Evolutionary conservation across 2,113 vertebrate genomes (phyloP).

Genomic region (Pteruthius melanotis): DNA sequence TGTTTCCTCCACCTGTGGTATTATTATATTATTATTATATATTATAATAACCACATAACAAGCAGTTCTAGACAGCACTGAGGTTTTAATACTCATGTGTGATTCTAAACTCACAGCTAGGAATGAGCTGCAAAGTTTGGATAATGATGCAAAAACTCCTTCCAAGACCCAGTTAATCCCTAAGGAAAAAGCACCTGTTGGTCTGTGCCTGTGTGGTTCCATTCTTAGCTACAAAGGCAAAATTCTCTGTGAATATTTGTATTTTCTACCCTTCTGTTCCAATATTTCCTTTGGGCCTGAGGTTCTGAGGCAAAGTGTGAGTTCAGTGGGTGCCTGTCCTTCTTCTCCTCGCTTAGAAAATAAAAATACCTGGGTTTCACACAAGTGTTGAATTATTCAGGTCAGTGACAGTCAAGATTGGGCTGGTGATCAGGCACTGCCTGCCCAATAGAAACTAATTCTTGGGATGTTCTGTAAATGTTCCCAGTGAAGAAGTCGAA

Average conservation of each 20-base stretch:
- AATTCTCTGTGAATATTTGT: neutral
- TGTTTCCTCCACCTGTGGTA: neutral
- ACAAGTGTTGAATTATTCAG: neutral
- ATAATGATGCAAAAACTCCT: neutral
- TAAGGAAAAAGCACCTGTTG: neutral
- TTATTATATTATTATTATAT: neutral
- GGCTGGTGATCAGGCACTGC: neutral
- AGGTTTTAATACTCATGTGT: neutral
- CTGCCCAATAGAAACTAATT: fast-evolving
- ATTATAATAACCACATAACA: too few species aligned
- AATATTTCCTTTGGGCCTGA: neutral
- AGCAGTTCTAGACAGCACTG: neutral
- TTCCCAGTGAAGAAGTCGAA: neutral
- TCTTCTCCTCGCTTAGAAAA: neutral
- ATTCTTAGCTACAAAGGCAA: neutral
- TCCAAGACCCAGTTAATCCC: neutral
- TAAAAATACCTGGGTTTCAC: neutral
- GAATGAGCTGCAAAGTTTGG: neutral
- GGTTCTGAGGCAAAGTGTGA: neutral
- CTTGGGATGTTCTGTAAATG: neutral
- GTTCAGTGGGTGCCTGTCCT: neutral
- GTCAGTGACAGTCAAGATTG: neutral
- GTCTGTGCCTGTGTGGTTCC: neutral
- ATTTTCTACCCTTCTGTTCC: neutral
- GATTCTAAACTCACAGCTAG: neutral